These are phyloP conservation scores for Andrena marginata DNA, from an alignment of 2,888 invertebrate genomes.

Conservation along the genomic window DNA sequence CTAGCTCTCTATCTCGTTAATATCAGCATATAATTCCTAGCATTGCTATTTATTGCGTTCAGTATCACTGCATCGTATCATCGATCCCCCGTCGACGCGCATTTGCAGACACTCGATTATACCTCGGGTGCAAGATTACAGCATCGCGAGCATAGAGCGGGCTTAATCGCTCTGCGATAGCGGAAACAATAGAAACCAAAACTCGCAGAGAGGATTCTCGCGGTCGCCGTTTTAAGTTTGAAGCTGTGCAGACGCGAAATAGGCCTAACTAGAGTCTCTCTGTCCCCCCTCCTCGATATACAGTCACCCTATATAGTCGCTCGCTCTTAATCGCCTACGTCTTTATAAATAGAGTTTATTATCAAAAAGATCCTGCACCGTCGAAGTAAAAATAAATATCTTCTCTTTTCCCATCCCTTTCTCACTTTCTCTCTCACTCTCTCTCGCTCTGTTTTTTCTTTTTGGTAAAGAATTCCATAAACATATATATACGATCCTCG, in stretches of 20 bases:
- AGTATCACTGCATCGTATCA: slow-evolving; percentile 70
- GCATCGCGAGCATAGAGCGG: slow-evolving; percentile 22
- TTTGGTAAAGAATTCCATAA: slow-evolving; percentile 63
- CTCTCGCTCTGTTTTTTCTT: not conserved
- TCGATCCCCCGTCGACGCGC: slow-evolving; percentile 30
- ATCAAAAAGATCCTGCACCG: slow-evolving; percentile 68
- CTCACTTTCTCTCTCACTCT: not conserved
- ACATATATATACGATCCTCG: slow-evolving; percentile 52
- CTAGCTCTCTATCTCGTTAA: slow-evolving; percentile 14
- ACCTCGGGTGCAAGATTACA: slow-evolving; percentile 47
- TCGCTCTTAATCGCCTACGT: slow-evolving; percentile 52
- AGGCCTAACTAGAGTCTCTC: slow-evolving; percentile 45
- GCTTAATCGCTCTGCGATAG: not conserved
- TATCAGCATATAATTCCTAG: slow-evolving; percentile 62
- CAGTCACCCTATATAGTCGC: slow-evolving; percentile 13
- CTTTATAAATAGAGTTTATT: slow-evolving; percentile 61
- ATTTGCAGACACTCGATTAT: slow-evolving; percentile 37
- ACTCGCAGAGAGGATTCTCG: slow-evolving; percentile 11
- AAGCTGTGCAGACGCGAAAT: slow-evolving; percentile 59
- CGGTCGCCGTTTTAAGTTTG: slow-evolving; percentile 31
- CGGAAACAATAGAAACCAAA: slow-evolving; percentile 31
- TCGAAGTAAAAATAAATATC: slow-evolving; percentile 72
- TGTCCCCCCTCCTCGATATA: slow-evolving; percentile 27
- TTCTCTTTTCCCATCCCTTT: not conserved
- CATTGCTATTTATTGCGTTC: slow-evolving; percentile 73